phyloP scores from a whole-genome alignment of 2,888 invertebrate species.

The Drosophila meridionalis region DNA sequence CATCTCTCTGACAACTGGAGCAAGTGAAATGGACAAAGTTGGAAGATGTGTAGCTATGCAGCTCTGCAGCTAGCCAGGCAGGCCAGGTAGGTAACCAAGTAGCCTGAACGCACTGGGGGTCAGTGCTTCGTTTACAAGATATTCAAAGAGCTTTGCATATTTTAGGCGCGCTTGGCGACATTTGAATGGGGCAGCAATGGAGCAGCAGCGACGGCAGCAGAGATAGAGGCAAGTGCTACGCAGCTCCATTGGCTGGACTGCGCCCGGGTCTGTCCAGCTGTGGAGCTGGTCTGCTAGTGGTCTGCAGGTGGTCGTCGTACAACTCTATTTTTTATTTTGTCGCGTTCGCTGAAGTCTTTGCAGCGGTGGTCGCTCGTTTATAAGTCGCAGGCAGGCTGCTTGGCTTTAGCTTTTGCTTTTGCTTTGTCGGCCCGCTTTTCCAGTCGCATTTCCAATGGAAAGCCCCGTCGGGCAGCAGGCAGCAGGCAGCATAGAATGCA shows the following conservation, averaged over 20 bases:
- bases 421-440: constrained; percentile 44
- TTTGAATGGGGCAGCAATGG: constrained; percentile 67
- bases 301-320: constrained; percentile 80
- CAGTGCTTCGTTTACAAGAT: constrained; percentile 73
- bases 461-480: constrained; percentile 49
- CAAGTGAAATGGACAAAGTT: constrained; percentile 47
- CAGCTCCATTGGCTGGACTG: constrained; percentile 35
- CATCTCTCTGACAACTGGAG: constrained; percentile 61
- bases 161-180: constrained; percentile 71
- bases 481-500: constrained; percentile 60
- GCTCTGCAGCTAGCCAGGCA: constrained; percentile 7
- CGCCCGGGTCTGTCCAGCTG: constrained; percentile 6
- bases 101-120: constrained; percentile 63
- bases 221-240: constrained; percentile 67
- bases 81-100: constrained; percentile 12
- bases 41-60: constrained; percentile 21
- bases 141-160: constrained; percentile 78
- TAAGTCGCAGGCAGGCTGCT: constrained; percentile 45
- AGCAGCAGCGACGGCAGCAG: constrained; percentile 14
- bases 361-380: constrained; percentile 74
- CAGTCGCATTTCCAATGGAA: constrained; percentile 46
- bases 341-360: constrained; percentile 76
- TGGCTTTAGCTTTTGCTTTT: constrained; percentile 33
- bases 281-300: constrained; percentile 14
- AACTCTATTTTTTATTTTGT: constrained; percentile 80